phyloP scores from a whole-genome alignment of 2,888 invertebrate species.

The Apocheima hispidaria region DNA sequence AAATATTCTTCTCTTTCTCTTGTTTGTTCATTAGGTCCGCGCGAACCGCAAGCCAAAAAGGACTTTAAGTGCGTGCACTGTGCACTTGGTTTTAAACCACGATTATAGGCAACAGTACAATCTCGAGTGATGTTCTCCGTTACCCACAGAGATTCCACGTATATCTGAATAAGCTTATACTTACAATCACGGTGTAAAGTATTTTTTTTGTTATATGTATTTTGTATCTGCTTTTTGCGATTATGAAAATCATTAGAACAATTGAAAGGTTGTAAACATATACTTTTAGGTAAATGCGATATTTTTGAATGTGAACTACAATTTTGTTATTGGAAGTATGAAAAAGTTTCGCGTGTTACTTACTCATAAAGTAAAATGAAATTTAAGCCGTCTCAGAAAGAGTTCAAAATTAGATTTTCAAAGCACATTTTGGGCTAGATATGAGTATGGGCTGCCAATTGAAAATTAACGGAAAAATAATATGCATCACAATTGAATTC shows the following conservation, averaged over 20 bases:
- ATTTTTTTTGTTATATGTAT: neutral
- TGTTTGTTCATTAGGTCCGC: too few relatives aligned
- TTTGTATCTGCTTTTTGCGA: constrained; percentile 6
- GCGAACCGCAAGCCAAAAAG: too few relatives aligned
- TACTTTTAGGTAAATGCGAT: neutral
- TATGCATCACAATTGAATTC: constrained; percentile 56
- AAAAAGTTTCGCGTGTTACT: too few relatives aligned
- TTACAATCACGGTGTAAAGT: neutral
- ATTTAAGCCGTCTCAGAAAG: constrained; percentile 6
- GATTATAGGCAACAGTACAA: too few relatives aligned
- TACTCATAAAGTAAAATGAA: constrained; percentile 1
- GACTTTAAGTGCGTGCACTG: too few relatives aligned
- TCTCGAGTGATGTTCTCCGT: neutral
- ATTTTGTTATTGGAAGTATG: neutral
- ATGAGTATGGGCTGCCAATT: neutral
- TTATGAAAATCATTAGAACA: neutral
- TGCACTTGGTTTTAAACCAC: too few relatives aligned
- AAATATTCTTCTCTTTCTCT: too few relatives aligned
- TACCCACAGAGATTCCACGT: neutral
- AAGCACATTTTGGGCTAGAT: constrained; percentile 8
- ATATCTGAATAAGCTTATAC: neutral
- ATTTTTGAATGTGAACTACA: neutral
- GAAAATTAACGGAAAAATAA: constrained; percentile 8
- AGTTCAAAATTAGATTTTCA: constrained; percentile 9
- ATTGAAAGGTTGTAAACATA: constrained; percentile 5